Evolutionary conservation across 2,888 invertebrate species (phyloP), one percentile per base, ranked within the genome.

Genomic region (Meteorus cinctellus): DNA sequence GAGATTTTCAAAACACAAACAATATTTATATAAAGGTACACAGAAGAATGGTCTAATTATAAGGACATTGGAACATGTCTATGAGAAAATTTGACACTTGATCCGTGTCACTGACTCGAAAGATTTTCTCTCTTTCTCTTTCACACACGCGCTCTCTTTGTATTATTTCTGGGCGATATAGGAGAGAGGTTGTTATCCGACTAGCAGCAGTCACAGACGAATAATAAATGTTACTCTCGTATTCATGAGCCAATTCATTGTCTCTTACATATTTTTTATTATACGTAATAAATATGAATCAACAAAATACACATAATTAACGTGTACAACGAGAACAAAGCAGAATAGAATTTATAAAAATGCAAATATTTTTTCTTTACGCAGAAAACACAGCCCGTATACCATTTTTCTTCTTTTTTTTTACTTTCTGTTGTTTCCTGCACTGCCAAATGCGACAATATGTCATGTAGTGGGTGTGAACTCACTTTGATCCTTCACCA

Each of bases 21-120:
- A 41, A 12, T 41, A 12, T 41, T 41, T 41, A 10, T 41, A 41
- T 12, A 41, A 41, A 41, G 2, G 8, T 12, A 41, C 41, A 41
- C 41, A 41, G 8, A 41, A 41, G 8, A 41, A 12, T 24, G 2
- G 2, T 41, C 12, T 10, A 31, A 31, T n/a, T 63, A 31, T 29
- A 27, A 14, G 4, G 5, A 29, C 8, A 65, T 65, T 36, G 34
- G 2, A 19, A 62, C 27, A 45, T 27, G 63, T 29, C 29, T 16
- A 34, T 29, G n/a, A 59, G 29, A 63, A 65, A 76, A 82, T 84
- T 83, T 85, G 82, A 85, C 84, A 83, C 82, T 85, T 83, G 80
- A 76, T 78, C 76, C 75, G 78, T 83, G 84, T 85, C 85, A 85
- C 85, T 85, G 84, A 85, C 85, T 85, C 79, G 51, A 48, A 51